These are phyloP conservation scores for Hucho hucho DNA, from an alignment of 2,113 vertebrate genomes.

Conservation along the genomic window DNA sequence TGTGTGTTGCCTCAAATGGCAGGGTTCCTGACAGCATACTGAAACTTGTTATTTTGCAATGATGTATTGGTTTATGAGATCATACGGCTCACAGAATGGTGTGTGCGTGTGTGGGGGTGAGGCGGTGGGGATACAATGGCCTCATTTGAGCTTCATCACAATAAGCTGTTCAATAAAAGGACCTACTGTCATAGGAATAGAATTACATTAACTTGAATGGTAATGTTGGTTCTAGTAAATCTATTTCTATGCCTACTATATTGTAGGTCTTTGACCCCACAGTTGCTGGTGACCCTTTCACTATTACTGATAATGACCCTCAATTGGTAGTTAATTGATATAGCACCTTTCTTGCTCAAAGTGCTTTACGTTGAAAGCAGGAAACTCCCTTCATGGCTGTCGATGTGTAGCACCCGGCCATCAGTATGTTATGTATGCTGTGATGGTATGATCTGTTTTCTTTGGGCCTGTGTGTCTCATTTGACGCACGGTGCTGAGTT, in stretches of 20 bases:
- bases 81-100: too few species aligned
- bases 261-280: not conserved
- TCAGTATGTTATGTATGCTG: not conserved
- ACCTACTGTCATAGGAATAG: not conserved
- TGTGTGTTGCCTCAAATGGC: constrained; percentile 3
- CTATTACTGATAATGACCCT: too few species aligned
- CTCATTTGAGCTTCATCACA: constrained; percentile 7
- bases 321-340: too few species aligned
- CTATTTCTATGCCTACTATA: too few species aligned
- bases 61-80: too few species aligned
- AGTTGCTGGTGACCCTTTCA: too few species aligned
- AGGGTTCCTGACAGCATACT: too few species aligned
- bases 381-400: not conserved
- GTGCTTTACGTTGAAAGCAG: not conserved
- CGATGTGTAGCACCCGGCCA: not conserved
- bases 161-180: not conserved
- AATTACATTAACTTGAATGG: too few species aligned
- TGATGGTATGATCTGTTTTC: constrained; percentile 1
- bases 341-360: too few species aligned
- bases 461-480: not conserved
- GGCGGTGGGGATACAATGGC: constrained; percentile 21
- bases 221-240: too few species aligned
- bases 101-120: constrained; percentile 7
- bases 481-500: constrained; percentile 43
- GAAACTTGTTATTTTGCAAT: too few species aligned